Evolutionary conservation across 2,888 invertebrate genomes (phyloP), one percentile per base, ranked within the genome.

Genomic region (Dendrolimus pini): DNA sequence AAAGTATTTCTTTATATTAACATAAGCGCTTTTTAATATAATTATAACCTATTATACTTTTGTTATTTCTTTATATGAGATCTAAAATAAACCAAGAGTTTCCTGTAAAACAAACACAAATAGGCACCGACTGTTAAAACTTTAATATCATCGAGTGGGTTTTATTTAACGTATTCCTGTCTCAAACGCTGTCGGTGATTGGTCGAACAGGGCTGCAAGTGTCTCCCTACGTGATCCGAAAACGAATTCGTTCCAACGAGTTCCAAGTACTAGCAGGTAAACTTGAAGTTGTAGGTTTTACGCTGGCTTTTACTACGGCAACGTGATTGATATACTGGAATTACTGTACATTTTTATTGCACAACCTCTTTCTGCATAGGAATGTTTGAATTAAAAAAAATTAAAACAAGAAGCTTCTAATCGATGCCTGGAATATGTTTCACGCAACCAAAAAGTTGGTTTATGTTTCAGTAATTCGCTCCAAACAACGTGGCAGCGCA

Each of bases 121-220:
- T 47, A 12, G 47, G 9, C 47, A 47, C 12, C 47, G 10, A 47
- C 47, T 62, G 62, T 70, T 68, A 65, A 70, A 77, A 71, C 60
- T 74, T 72, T 71, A 74, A 74, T 74, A 78, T 75, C 70, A 64
- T 65, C 63, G 65, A 65, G 70, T 74, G 67, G 69, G 72, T 66
- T 68, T 72, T 69, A 71, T 76, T 79, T 82, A 84, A 84, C 74
- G 82, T 85, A 86, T 86, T 85, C 84, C 75, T 78, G 81, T 81
- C 79, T 80, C 78, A 79, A 77, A 78, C 78, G 77, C 75, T 78
- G 77, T 79, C 78, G 82, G 82, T 83, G 85, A 89, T 88, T 87
- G 87, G 87, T 84, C 75, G 83, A 82, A 83, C 83, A 82, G 82
- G 77, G 75, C 78, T 85, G 82, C 82, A 82, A 86, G 84, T 83